A percentile compares a stretch with the other conserved stretches of the same genome.
Evolutionary conservation across 2,113 vertebrate species (phyloP).

Genomic region (Euleptes europaea): DNA sequence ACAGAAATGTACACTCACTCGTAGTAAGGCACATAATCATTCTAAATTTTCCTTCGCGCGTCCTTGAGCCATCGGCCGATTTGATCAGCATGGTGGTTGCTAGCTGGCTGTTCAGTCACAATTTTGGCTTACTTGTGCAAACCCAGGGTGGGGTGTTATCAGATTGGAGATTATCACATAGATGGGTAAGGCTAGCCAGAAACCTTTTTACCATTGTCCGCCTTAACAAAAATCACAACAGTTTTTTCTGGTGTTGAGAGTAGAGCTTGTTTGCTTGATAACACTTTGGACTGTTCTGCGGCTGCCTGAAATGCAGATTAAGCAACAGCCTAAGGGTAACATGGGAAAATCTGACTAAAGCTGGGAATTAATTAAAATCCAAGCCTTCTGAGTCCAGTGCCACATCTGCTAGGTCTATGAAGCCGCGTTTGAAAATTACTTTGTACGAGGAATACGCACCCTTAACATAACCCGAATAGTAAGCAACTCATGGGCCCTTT

Average conservation of each 20-base stretch:
- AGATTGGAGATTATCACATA: too few species aligned
- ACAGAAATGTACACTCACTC: too few species aligned
- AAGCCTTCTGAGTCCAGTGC: neutral
- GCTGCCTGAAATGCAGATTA: conserved; percentile 26
- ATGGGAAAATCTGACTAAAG: neutral
- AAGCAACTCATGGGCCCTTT: neutral
- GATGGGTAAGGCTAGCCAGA: neutral
- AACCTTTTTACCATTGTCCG: neutral
- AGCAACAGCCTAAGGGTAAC: conserved; percentile 5
- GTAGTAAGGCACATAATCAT: too few species aligned
- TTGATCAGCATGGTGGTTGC: too few species aligned
- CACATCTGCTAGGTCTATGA: conserved; percentile 10
- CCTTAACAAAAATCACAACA: neutral
- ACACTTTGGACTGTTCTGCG: neutral
- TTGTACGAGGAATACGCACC: neutral
- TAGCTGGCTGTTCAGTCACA: too few species aligned
- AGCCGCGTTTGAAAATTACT: conserved; percentile 8
- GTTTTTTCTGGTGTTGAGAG: neutral
- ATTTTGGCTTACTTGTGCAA: neutral
- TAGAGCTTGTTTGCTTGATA: neutral
- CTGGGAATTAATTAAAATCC: conserved; percentile 21
- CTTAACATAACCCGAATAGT: neutral
- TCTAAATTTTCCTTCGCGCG: too few species aligned
- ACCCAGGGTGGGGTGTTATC: neutral
- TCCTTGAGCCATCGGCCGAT: too few species aligned